phyloP scores from a whole-genome alignment of 2,113 vertebrate species.

The Carassius carassius region DNA sequence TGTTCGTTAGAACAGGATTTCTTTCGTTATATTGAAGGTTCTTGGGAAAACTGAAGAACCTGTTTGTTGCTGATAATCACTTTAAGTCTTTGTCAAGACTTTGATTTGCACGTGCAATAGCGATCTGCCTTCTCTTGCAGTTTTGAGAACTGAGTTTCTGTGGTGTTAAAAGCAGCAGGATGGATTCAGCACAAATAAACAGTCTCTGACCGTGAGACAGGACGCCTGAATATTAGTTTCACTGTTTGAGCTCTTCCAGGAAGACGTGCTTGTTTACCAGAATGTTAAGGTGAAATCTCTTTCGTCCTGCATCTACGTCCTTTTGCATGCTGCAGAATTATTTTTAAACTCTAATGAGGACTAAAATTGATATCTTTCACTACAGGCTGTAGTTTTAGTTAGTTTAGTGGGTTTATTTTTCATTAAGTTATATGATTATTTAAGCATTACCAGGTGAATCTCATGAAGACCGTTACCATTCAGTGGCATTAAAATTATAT shows the following conservation, averaged over 20 bases:
- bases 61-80: background rate
- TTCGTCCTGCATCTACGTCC: background rate
- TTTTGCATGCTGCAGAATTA: background rate
- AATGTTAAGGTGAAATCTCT: background rate
- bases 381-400: too few species aligned
- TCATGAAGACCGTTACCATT: background rate
- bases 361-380: background rate
- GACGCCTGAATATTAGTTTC: background rate
- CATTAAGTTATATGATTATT: background rate
- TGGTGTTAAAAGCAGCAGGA: background rate
- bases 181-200: background rate
- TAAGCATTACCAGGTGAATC: background rate
- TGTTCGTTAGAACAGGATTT: too few species aligned
- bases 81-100: background rate
- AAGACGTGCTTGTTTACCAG: background rate
- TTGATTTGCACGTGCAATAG: conserved; percentile 13
- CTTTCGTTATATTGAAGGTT: background rate
- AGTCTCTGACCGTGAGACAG: too few species aligned
- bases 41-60: background rate
- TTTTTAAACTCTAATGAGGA: background rate
- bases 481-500: background rate
- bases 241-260: background rate
- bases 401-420: too few species aligned
- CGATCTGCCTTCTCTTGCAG: background rate
- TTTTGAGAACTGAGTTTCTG: background rate